phyloP scores from a whole-genome alignment of 2,888 invertebrate species.

The Stomorhina lunata region DNA sequence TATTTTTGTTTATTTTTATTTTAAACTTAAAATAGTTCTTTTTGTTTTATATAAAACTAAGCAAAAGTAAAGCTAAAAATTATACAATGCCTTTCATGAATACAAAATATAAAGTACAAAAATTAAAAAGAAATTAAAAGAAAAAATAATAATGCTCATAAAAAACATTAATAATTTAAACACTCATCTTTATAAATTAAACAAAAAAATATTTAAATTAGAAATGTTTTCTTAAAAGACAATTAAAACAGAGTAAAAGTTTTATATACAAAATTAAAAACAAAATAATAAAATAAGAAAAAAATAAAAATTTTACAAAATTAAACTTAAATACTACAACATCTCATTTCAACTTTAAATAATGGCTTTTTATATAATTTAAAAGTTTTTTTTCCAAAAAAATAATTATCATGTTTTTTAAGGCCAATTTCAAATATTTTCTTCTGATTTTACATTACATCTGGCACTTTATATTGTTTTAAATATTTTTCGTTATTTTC shows the following conservation, averaged over 20 bases:
- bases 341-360: slow-evolving; percentile 56
- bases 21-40: slow-evolving; percentile 59
- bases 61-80: slow-evolving; percentile 75
- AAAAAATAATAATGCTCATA: slow-evolving; percentile 33
- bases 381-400: slow-evolving; percentile 33
- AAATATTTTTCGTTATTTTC: slow-evolving; percentile 33
- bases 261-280: slow-evolving; percentile 62
- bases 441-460: slow-evolving; percentile 53
- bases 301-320: slow-evolving; percentile 40
- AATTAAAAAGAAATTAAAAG: slow-evolving; percentile 69
- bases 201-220: slow-evolving; percentile 51
- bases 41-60: slow-evolving; percentile 60
- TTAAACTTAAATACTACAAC: slow-evolving; percentile 54
- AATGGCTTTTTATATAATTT: slow-evolving; percentile 62
- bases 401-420: slow-evolving; percentile 1
- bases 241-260: slow-evolving; percentile 24
- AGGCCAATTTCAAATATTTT: slow-evolving; percentile 55
- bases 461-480: slow-evolving; percentile 58
- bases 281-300: slow-evolving; percentile 41
- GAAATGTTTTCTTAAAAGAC: slow-evolving; percentile 47
- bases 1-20: slow-evolving; percentile 49
- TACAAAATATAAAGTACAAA: slow-evolving; percentile 62
- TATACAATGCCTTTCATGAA: slow-evolving; percentile 67
- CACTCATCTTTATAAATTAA: slow-evolving; percentile 12
- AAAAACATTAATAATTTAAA: slow-evolving; percentile 55